Evolutionary conservation across 2,113 vertebrate species (phyloP).

Genomic region (Perccottus glenii): DNA sequence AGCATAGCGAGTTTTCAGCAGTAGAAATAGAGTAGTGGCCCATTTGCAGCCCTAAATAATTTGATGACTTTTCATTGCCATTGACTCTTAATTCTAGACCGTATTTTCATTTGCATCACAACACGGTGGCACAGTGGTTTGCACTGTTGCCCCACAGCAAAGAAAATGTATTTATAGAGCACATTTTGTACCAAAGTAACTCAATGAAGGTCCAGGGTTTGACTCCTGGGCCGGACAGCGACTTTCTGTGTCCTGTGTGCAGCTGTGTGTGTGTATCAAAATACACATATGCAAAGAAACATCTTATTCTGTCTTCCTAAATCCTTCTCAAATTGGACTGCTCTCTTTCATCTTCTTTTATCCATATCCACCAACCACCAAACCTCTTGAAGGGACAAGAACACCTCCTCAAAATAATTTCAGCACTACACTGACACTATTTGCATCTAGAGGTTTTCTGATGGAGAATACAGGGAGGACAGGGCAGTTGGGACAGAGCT

Average conservation of each 20-base stretch:
- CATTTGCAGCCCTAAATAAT: too few relatives aligned
- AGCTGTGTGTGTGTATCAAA: too few relatives aligned
- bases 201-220: too few relatives aligned
- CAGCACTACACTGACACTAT: slow-evolving; percentile 20
- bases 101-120: neutral
- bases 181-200: too few relatives aligned
- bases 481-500: neutral
- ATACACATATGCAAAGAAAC: neutral
- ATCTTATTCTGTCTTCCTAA: slow-evolving; percentile 17
- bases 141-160: neutral
- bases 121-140: neutral
- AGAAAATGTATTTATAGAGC: too few relatives aligned
- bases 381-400: neutral
- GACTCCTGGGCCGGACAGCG: too few relatives aligned
- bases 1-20: neutral
- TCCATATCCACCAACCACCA: slow-evolving; percentile 8
- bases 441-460: slow-evolving; percentile 8
- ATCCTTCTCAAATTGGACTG: slow-evolving; percentile 1
- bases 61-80: neutral
- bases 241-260: too few relatives aligned
- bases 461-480: neutral
- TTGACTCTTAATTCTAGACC: slow-evolving; percentile 7
- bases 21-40: too few relatives aligned
- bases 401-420: slow-evolving; percentile 7
- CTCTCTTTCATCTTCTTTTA: neutral